A percentile compares a stretch with the other conserved stretches of the same genome.
Conservation (phyloP, 1,140 invertebrate genomes). For the Oedothorax gibbosus region DNA sequence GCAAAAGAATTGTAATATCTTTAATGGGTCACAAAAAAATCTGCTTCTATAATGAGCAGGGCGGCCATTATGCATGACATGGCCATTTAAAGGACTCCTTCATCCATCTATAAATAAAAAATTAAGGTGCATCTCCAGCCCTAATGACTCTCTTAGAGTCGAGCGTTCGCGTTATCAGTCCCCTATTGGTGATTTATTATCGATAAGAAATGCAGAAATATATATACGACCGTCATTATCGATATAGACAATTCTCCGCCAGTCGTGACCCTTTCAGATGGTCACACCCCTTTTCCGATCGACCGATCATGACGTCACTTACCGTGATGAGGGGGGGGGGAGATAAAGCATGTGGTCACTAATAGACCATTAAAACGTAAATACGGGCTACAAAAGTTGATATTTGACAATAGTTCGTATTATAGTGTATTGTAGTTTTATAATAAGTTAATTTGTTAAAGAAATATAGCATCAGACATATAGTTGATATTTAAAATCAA, state of each 20-base stretch:
- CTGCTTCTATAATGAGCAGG: background rate
- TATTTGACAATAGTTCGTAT: background rate
- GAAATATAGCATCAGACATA: too few species aligned
- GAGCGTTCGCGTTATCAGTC: constrained; percentile 3
- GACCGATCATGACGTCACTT: background rate
- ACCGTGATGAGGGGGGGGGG: background rate
- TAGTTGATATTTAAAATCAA: too few species aligned
- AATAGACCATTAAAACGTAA: background rate
- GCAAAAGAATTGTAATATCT: too few species aligned
- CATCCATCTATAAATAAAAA: background rate
- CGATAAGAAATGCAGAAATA: constrained; percentile 30
- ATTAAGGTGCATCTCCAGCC: background rate
- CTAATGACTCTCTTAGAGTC: constrained; percentile 3
- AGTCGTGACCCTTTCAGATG: constrained; percentile 9
- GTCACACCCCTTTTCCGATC: constrained; percentile 36
- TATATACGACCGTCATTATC: constrained; percentile 13
- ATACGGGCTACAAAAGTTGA: background rate
- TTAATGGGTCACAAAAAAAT: background rate
- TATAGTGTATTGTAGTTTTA: background rate
- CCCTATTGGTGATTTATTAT: constrained; percentile 6
- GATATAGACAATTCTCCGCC: constrained; percentile 24
- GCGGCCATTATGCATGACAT: background rate
- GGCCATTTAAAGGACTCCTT: background rate
- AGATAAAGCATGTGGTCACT: background rate
- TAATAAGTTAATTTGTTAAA: too few species aligned